Conservation (phyloP, 2,113 vertebrate genomes). For the Trematocara variabile region DNA sequence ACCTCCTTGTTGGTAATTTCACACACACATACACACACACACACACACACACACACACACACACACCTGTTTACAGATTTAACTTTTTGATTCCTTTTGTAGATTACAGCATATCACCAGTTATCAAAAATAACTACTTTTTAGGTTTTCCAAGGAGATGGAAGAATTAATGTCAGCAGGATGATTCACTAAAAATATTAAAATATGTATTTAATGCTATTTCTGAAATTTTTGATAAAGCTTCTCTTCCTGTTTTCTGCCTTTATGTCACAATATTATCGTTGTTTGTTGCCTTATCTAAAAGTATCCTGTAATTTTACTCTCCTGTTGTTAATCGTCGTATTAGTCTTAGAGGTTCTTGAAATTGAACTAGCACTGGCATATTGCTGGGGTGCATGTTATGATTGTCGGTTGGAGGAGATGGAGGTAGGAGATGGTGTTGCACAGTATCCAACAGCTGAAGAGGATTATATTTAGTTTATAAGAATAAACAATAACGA, state of each 20-base stretch:
- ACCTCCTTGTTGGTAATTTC: neutral
- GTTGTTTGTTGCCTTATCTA: neutral
- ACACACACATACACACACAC: too few relatives aligned
- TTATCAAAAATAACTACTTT: neutral
- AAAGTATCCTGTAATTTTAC: neutral
- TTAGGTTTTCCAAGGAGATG: neutral
- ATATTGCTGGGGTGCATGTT: neutral
- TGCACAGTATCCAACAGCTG: neutral
- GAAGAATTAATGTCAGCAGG: neutral
- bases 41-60: neutral
- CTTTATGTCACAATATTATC: neutral
- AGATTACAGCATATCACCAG: neutral
- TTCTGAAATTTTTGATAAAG: neutral
- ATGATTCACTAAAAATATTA: neutral
- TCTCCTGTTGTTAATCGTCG: neutral
- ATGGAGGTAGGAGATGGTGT: neutral
- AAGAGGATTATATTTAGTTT: neutral
- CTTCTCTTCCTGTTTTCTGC: neutral
- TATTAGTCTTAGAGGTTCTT: neutral
- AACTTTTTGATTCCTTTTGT: neutral
- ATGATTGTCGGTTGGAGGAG: neutral
- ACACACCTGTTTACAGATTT: neutral
- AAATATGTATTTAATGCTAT: neutral
- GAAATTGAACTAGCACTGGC: neutral
- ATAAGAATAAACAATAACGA: neutral